phyloP scores from a whole-genome alignment of 2,888 invertebrate species.

The Plutella xylostella region DNA sequence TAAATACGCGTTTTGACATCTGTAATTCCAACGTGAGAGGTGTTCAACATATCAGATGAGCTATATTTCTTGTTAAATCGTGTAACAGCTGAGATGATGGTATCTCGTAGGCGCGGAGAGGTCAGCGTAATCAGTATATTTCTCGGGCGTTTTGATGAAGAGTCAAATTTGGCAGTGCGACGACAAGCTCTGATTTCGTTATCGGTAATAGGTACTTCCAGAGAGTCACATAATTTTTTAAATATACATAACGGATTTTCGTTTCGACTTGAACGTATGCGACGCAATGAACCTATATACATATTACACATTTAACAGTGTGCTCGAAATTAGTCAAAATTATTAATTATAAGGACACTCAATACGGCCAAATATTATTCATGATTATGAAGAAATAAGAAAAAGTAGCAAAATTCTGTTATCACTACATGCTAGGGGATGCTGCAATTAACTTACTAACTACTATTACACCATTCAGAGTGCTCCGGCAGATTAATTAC shows the following conservation, averaged over 20 bases:
- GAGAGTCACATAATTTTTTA: not conserved
- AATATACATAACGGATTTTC: not conserved
- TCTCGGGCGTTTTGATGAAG: not conserved
- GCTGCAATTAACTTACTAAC: too few species aligned
- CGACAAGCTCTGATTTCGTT: not conserved
- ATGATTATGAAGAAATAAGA: too few species aligned
- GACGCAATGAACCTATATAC: too few species aligned
- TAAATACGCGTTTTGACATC: not conserved
- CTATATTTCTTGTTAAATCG: not conserved
- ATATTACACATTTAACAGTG: too few species aligned
- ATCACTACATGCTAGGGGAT: too few species aligned
- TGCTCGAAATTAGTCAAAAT: too few species aligned
- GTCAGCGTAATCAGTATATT: not conserved
- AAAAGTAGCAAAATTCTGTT: too few species aligned
- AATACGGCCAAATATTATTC: too few species aligned
- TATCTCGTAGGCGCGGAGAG: not conserved
- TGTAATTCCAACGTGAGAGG: not conserved
- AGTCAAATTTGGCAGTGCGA: not conserved
- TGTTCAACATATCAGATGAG: not conserved
- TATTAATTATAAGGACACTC: too few species aligned
- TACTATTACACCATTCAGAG: too few species aligned
- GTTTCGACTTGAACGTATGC: too few species aligned
- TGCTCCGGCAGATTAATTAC: too few species aligned
- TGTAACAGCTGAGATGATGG: not conserved
- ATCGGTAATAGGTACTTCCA: not conserved